Percentiles rank a stretch among this genome's conserved stretches.
phyloP scores from a whole-genome alignment of 2,888 invertebrate species.

The Microplitis manilae region DNA sequence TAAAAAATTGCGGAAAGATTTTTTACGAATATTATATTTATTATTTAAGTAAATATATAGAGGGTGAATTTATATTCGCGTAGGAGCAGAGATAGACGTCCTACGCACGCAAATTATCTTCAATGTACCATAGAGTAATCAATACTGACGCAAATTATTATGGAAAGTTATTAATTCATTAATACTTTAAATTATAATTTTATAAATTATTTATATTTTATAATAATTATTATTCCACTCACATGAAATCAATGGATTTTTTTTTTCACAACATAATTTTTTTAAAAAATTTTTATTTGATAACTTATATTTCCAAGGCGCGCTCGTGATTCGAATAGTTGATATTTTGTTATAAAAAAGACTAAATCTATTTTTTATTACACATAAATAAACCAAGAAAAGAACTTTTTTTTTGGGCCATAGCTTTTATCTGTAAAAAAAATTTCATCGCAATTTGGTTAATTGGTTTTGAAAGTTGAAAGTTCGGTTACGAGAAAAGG shows the following conservation, averaged over 20 bases:
- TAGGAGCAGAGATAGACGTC: not conserved
- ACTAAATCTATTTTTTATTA: too few relatives aligned
- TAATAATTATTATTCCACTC: not conserved
- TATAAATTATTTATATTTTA: slow-evolving; percentile 5
- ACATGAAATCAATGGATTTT: slow-evolving; percentile 1
- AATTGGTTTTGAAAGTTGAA: not conserved
- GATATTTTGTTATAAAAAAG: too few relatives aligned
- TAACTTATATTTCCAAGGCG: too few relatives aligned
- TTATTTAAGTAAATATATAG: not conserved
- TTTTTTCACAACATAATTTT: too few relatives aligned
- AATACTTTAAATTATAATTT: not conserved
- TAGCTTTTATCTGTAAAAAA: not conserved
- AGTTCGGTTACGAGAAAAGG: slow-evolving; percentile 30
- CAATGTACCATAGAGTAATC: not conserved
- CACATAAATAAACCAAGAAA: too few relatives aligned
- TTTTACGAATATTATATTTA: too few relatives aligned
- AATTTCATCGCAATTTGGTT: slow-evolving; percentile 17
- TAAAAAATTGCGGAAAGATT: too few relatives aligned
- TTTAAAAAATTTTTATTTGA: too few relatives aligned
- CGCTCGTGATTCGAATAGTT: too few relatives aligned
- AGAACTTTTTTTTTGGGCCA: too few relatives aligned
- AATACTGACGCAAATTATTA: not conserved
- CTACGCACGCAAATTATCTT: not conserved
- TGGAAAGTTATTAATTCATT: not conserved
- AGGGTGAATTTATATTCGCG: not conserved